Percentiles rank a stretch among this genome's conserved stretches.
phyloP scores from a whole-genome alignment of 2,888 invertebrate genomes.

The Drosophila kuntzei region DNA sequence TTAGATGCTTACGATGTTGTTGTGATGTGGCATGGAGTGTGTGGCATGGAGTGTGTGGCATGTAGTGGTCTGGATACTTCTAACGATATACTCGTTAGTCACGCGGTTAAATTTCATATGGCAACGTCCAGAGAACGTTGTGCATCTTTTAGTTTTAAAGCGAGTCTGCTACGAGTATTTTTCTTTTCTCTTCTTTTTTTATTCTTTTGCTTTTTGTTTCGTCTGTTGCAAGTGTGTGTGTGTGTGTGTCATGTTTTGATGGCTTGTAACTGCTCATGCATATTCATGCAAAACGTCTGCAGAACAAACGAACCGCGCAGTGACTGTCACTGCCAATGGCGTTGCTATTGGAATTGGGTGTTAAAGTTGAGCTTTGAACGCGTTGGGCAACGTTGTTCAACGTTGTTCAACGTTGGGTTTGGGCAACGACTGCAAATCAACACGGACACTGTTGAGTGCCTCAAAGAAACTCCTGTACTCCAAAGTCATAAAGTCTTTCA shows the following conservation, averaged over 20 bases:
- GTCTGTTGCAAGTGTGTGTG: conserved; percentile 45
- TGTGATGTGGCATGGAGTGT: conserved; percentile 17
- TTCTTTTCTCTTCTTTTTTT: neutral
- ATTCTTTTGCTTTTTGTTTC: conserved; percentile 5
- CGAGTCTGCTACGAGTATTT: conserved; percentile 17
- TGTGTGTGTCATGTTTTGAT: conserved; percentile 74
- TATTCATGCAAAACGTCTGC: conserved; percentile 69
- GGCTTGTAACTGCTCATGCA: conserved; percentile 77
- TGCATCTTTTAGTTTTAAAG: conserved; percentile 67
- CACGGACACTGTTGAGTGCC: conserved; percentile 18
- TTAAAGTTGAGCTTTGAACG: conserved; percentile 2
- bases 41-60: conserved; percentile 3
- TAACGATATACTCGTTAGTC: conserved; percentile 78
- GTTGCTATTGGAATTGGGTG: conserved; percentile 43
- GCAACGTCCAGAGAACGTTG: conserved; percentile 30
- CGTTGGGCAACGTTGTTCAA: conserved; percentile 23
- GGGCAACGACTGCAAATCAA: conserved; percentile 40
- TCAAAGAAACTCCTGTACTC: conserved; percentile 26
- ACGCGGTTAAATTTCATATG: conserved; percentile 75
- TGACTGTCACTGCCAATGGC: conserved; percentile 46
- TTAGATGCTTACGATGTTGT: conserved; percentile 34
- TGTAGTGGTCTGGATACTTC: conserved; percentile 38
- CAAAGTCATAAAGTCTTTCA: conserved; percentile 29
- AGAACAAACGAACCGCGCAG: conserved; percentile 66
- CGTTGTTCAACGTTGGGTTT: conserved; percentile 26